Evolutionary conservation across 2,113 vertebrate species (phyloP), one percentile per base, ranked within the genome.

Genomic region (Catharus fuscescens): DNA sequence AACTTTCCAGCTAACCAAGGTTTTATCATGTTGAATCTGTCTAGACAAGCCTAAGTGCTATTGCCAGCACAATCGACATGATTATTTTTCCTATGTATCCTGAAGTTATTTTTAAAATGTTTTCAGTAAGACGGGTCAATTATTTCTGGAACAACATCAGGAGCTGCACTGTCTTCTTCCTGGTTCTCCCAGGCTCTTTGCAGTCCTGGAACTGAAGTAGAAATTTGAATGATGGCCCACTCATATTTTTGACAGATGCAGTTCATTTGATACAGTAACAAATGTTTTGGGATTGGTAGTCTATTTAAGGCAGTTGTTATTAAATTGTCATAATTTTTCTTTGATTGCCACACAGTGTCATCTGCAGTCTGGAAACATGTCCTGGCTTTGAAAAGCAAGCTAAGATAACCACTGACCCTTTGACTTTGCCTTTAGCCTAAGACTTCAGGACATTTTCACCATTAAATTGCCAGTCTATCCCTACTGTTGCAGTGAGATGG

Each of bases 171-270:
- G 52, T 57, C 85, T 56, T 81, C 13, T 56, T 45, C 2, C 0
- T 21, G 23, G 47, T 74, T 92, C 90, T 93, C 56, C 48, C 34
- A 86, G 67, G 66, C 79, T 90, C 16, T 69, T 70, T 65, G 62
- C 52, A 86, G 34, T 40, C 18, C 54, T 90, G 67, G 71, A 95
- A 83, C 24, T 47, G 71, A 12, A 64, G 21, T 32, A 86, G 54
- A 88, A 66, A 18, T 83, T 86, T 90, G 80, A 93, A 40, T 73
- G 74, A 94, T 80, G 31, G 26, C 19, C 38, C 26, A 73, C 73
- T 95, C 47, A 77, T 83, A 82, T 62, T 94, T 95, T 69, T 95
- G 81, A 91, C 54, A 94, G 70, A 76, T 44, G 66, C 15, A 77
- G 34, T 85, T 86, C 11, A 82, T 59, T 82, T 93, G 70, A 76